Percentiles rank a stretch among this genome's conserved stretches.
phyloP scores from a whole-genome alignment of 2,888 invertebrate genomes.

The Phragmatobia fuliginosa region DNA sequence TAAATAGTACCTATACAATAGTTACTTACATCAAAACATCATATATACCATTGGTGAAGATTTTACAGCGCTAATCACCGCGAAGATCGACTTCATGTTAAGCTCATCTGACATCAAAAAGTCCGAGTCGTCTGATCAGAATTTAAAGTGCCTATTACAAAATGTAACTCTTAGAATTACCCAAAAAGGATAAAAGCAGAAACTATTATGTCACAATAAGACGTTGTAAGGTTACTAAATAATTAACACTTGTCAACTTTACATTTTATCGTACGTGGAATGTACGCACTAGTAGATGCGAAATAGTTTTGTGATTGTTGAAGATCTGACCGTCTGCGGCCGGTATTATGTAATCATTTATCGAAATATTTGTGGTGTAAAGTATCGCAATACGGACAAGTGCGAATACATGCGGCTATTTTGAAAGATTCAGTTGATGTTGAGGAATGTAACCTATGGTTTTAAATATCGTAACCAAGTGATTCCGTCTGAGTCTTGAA shows the following conservation, averaged over 20 bases:
- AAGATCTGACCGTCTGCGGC: constrained; percentile 2
- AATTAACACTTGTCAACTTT: constrained; percentile 2
- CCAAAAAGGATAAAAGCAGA: neutral
- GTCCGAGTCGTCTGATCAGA: too few species aligned
- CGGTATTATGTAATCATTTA: constrained; percentile 8
- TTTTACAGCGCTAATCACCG: too few species aligned
- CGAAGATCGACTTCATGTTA: too few species aligned
- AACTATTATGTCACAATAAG: neutral
- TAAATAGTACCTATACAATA: too few species aligned
- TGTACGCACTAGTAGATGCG: neutral
- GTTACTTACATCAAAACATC: too few species aligned
- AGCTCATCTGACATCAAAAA: too few species aligned
- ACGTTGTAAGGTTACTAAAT: neutral
- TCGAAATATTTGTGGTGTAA: constrained; percentile 5
- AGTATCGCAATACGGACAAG: constrained; percentile 1
- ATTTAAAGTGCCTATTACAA: neutral
- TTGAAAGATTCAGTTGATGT: neutral
- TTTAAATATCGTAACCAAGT: too few species aligned
- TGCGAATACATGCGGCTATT: neutral
- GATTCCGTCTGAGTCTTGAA: too few species aligned
- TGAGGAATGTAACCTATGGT: neutral
- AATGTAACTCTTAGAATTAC: neutral
- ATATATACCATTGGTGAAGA: too few species aligned
- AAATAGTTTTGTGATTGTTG: neutral
- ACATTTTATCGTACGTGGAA: constrained; percentile 3